Evolutionary conservation across 2,113 vertebrate species (phyloP), one percentile per base, ranked within the genome.

Genomic region (Lepisosteus osseus): DNA sequence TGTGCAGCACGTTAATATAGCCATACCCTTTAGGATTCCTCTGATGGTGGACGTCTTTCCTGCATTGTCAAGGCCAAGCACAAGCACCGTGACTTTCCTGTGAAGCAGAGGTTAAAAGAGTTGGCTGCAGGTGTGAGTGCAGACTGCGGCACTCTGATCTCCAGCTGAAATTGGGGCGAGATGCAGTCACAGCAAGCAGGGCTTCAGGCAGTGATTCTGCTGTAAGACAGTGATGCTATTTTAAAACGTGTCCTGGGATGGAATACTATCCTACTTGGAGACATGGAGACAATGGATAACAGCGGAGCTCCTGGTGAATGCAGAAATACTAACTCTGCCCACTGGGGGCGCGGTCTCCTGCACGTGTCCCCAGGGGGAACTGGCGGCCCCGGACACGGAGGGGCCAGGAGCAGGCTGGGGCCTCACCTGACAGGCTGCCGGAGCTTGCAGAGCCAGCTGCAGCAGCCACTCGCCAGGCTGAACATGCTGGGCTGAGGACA

Each of bases 391-490:
- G 11, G 11, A 14, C 7, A 8, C 3, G 56, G 56, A 4, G 3
- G 2, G 11, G 3, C 13, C 12, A 2, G 13, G 11, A n/a, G 56
- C 3, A 59, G 29, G 29, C 29, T 29, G 29, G 29, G 56, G 6
- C 54, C 72, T 69, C 80, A 95, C 95, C 93, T 95, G 80, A 94
- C 2, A 6, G 95, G 95, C 64, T 95, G 92, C 82, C 94, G 93
- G 51, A 93, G 76, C 74, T 94, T 92, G 83, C 90, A 90, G 70
- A 95, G 78, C 94, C 95, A 94, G 1, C 72, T 92, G 89, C 92
- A 97, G 85, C 93, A 97, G 83, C 94, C 93, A 75, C 91, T 92
- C 75, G 96, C 89, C 71, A 97, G 88, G 80, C 92, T 94, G 89
- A 96, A 96, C 95, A 96, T 96, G 73, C 77, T 90, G 51, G 74